Evolutionary conservation across 2,888 invertebrate genomes (phyloP), one percentile per base, ranked within the genome.

Genomic region (Aromia moschata): DNA sequence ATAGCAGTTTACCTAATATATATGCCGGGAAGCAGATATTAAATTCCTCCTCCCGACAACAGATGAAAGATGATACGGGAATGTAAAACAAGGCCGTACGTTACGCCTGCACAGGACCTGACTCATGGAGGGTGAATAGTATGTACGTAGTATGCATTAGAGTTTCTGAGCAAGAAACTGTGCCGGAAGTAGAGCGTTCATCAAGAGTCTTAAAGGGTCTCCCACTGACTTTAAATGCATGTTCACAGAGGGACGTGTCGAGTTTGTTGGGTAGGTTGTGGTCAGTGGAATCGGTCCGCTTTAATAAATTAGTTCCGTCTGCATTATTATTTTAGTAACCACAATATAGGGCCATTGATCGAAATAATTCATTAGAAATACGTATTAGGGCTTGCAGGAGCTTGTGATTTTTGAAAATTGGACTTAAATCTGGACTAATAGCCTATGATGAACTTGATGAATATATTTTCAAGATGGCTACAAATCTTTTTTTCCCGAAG

Each of bases 181-280:
- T 31, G 37, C 55, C 7, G 38, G 55, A 46, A 55, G n/a, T 36
- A 38, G 45, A 18, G 36, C 37, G 46, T 55, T 55, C 51, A 51
- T 51, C 51, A 51, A 12, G 7, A 25, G 51, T 18, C 51, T 51
- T 20, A 11, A 43, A 43, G 11, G 12, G 18, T 20, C 25, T 10
- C 25, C 11, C 12, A 25, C 25, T 43, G 25, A 11, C 20, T 18
- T 7, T 43, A 43, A 40, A 25, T 43, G 43, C 25, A 43, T 20
- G 43, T 25, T 43, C 25, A 17, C 41, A 41, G 18, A 16, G 5
- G 16, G 17, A 11, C 41, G 10, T 17, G 18, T 18, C 18, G 18
- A 17, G 5, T 7, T 30, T 30, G 9, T 30, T 30, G 9, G 9
- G 5, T 30, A 30, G n/a, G n/a, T n/a, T n/a, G n/a, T n/a, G n/a